Percentiles rank a stretch among this genome's conserved stretches.
These are phyloP conservation scores for Sylvilagus floridanus DNA, from an alignment of 2,797 vertebrate species.

Conservation along the genomic window DNA sequence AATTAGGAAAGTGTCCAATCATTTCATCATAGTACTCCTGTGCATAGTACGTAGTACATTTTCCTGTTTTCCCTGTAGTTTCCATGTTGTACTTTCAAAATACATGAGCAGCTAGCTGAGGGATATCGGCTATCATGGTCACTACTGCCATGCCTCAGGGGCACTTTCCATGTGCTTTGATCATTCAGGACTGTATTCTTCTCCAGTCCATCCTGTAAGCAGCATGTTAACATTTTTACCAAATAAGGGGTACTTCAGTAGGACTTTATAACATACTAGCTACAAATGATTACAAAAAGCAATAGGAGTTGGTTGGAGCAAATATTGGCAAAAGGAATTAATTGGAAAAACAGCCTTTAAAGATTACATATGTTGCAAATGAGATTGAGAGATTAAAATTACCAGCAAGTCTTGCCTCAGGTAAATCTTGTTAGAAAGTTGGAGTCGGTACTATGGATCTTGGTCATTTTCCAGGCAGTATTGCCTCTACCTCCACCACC, in stretches of 20 bases:
- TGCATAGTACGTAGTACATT: too few species aligned
- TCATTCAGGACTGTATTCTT: not conserved
- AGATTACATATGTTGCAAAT: not conserved
- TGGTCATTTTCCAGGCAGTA: not conserved
- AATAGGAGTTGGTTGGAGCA: not conserved
- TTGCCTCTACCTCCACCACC: not conserved
- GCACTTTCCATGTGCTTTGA: not conserved
- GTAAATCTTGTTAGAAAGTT: not conserved
- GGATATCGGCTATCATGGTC: not conserved
- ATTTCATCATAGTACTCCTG: not conserved
- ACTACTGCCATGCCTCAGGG: not conserved
- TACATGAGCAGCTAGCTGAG: not conserved
- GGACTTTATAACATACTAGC: not conserved
- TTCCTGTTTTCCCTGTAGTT: not conserved
- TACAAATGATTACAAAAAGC: not conserved
- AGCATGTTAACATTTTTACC: not conserved
- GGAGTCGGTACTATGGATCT: too few species aligned
- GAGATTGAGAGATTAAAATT: not conserved
- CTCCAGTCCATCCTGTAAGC: not conserved
- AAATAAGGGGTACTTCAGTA: not conserved
- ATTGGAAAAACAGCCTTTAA: not conserved
- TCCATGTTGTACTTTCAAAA: not conserved
- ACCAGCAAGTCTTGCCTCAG: not conserved
- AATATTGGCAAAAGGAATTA: not conserved
- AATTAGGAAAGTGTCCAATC: not conserved